These are phyloP conservation scores for Zosterops japonicus DNA, from an alignment of 2,113 vertebrate species.

Conservation along the genomic window DNA sequence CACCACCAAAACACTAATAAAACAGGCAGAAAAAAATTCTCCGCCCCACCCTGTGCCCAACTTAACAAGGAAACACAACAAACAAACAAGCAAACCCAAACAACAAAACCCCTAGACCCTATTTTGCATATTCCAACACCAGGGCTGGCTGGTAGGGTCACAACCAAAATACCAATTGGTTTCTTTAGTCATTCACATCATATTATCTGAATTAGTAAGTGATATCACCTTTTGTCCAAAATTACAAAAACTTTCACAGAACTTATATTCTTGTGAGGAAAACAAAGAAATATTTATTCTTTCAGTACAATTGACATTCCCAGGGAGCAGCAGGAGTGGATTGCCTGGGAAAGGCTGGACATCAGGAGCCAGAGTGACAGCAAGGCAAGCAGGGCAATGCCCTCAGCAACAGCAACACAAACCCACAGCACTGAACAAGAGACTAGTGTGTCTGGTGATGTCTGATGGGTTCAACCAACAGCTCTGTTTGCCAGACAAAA, in stretches of 20 bases:
- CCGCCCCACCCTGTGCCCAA: accelerated
- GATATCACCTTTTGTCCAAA: neutral
- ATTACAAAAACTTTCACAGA: neutral
- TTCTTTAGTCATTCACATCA: neutral
- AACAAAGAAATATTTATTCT: neutral
- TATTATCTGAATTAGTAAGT: neutral
- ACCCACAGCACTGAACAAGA: neutral
- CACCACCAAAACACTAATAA: neutral
- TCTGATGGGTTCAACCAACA: neutral
- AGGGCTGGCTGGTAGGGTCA: neutral
- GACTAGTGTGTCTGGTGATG: neutral
- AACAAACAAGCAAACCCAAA: neutral
- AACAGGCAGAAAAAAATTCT: neutral
- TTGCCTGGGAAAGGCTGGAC: neutral
- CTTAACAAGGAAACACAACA: neutral
- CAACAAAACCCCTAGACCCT: neutral
- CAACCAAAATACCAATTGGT: accelerated
- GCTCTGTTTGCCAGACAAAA: neutral
- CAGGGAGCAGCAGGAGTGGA: neutral
- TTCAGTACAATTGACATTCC: neutral
- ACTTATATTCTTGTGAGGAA: neutral
- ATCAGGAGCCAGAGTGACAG: neutral
- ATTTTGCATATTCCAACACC: neutral
- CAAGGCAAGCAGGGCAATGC: neutral
- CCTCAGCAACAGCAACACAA: accelerated